phyloP scores from a whole-genome alignment of 2,113 vertebrate genomes.

The Picathartes gymnocephalus region DNA sequence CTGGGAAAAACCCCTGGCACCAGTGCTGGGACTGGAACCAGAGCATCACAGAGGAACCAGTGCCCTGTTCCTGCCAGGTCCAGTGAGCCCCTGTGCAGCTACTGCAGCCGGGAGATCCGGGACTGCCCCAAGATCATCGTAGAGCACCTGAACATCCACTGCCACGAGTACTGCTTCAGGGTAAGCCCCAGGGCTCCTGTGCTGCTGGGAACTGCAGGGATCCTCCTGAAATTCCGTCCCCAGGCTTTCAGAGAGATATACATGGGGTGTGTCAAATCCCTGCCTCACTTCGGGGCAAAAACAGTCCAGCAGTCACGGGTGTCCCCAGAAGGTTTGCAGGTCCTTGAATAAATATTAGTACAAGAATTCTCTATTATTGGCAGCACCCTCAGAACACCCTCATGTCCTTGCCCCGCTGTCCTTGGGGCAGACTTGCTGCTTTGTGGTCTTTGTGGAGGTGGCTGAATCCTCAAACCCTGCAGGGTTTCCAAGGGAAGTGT shows the following conservation, averaged over 20 bases:
- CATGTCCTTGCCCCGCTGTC: neutral
- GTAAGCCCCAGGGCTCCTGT: slow-evolving; percentile 10
- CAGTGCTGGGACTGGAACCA: neutral
- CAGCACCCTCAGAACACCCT: neutral
- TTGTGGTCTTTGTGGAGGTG: neutral
- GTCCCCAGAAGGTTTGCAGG: neutral
- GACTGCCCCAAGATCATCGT: slow-evolving; percentile 85
- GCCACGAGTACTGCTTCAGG: slow-evolving; percentile 87
- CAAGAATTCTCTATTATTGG: neutral
- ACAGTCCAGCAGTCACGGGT: neutral
- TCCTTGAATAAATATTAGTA: neutral
- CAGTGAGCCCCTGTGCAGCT: slow-evolving; percentile 75
- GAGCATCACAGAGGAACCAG: neutral
- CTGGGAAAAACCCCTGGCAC: neutral
- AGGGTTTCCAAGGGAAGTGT: neutral
- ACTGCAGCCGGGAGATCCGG: slow-evolving; percentile 79
- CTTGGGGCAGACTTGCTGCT: neutral
- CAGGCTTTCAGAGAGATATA: neutral
- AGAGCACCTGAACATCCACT: slow-evolving; percentile 85
- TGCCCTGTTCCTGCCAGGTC: neutral
- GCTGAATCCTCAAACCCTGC: neutral
- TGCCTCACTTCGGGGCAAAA: accelerated
- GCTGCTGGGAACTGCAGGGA: neutral
- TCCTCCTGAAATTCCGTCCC: neutral
- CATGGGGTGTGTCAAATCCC: accelerated